Conservation (phyloP, 2,113 vertebrate species). For the Calyptommatus sinebrachiatus region DNA sequence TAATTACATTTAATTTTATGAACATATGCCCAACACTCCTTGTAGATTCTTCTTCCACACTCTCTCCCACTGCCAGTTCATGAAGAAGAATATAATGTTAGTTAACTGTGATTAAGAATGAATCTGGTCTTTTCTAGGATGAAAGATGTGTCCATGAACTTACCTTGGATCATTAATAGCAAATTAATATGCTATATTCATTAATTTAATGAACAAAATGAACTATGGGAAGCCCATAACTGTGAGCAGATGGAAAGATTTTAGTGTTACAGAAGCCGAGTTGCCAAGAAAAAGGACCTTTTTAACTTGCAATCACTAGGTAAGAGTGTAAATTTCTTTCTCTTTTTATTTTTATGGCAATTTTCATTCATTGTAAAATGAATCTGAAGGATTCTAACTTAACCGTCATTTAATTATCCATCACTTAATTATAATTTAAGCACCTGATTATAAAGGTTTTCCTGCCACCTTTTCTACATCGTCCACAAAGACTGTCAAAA, state of each 20-base stretch:
- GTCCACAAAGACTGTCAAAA: neutral
- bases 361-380: constrained; percentile 29
- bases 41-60: neutral
- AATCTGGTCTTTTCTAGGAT: constrained; percentile 10
- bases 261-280: neutral
- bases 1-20: no score
- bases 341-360: constrained; percentile 26
- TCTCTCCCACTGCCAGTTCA: neutral
- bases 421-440: constrained; percentile 35
- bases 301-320: constrained; percentile 14
- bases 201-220: constrained; percentile 53
- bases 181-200: constrained; percentile 56
- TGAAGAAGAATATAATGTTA: constrained; percentile 5
- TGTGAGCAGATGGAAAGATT: constrained; percentile 5
- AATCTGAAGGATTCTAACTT: constrained; percentile 18
- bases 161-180: constrained; percentile 38
- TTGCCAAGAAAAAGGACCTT: neutral
- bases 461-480: neutral
- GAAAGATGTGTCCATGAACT: constrained; percentile 5
- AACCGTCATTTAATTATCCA: constrained; percentile 43
- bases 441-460: neutral
- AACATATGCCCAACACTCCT: no score
- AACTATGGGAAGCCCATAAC: constrained; percentile 20
- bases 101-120: constrained; percentile 1
- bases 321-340: constrained; percentile 29